Evolutionary conservation across 2,888 invertebrate genomes (phyloP), one percentile per base, ranked within the genome.

Genomic region (Cataglyphis cursor): DNA sequence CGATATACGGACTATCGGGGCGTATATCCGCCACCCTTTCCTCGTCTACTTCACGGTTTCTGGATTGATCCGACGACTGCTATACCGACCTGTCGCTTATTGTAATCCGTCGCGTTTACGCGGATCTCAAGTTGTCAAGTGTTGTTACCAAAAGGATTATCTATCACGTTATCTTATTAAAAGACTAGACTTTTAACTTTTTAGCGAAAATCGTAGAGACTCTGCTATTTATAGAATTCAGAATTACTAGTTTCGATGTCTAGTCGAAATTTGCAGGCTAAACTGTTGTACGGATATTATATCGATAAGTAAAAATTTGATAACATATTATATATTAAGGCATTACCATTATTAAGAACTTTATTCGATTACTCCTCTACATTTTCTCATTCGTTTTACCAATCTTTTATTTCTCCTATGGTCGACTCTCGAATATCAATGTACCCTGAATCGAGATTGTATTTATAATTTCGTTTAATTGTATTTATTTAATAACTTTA

Each of bases 401-500:
- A 4, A 38, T 51, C 73, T 15, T 35, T 54, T 38, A 24, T 18
- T 73, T 64, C n/a, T 76, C 80, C 74, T 83, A 73, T 72, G 61
- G 61, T 78, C 75, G 15, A 41, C n/a, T 31, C 48, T 10, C 51
- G n/a, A 44, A 28, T 31, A 51, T 31, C 31, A 8, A 61, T 70
- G 54, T 24, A 74, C 61, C 41, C 62, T 82, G 80, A 75, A 78
- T 86, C 73, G 64, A 83, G 72, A 83, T 54, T 54, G 6, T 18
- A 48, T 48, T 48, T 18, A 48, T 48, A 48, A 48, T 18, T 24
- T 24, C 8, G 81, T 84, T 89, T 86, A 85, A 89, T 88, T 88
- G 87, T 91, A 90, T 91, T 91, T 90, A 91, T 91, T 91, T 91
- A 90, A 89, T 82, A 90, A 90, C 84, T 89, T 87, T 72, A 82